Conservation (phyloP, 2,113 vertebrate genomes). For the Phylloscopus trochilus region DNA sequence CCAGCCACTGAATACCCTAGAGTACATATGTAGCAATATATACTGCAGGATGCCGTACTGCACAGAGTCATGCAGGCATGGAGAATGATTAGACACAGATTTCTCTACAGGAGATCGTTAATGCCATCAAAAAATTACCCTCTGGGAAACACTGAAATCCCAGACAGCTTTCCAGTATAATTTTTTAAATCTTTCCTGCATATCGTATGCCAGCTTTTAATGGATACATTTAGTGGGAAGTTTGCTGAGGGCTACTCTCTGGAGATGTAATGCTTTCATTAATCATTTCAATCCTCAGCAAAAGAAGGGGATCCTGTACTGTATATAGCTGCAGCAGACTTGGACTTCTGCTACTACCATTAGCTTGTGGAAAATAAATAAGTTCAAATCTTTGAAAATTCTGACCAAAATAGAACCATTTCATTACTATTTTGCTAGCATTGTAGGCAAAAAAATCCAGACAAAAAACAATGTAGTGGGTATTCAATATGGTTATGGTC, state of each 20-base stretch:
- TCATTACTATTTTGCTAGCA: background rate
- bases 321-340: background rate
- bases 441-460: background rate
- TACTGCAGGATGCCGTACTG: background rate
- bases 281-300: background rate
- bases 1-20: background rate
- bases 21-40: background rate
- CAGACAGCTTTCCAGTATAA: background rate
- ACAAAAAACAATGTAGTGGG: fast-evolving
- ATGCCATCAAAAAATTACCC: constrained; percentile 18
- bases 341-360: background rate
- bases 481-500: background rate
- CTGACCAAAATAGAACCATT: background rate
- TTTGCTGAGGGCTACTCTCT: constrained; percentile 18
- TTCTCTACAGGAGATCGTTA: constrained; percentile 16
- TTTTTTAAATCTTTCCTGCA: constrained; percentile 24
- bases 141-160: constrained; percentile 29
- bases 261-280: constrained; percentile 4
- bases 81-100: constrained; percentile 27
- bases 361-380: background rate
- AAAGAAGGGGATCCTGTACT: background rate
- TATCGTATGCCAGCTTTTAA: constrained; percentile 25
- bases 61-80: background rate
- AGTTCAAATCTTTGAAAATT: background rate
- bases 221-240: constrained; percentile 2